A percentile compares a stretch with the other conserved stretches of the same genome.
Conservation (phyloP, 2,888 invertebrate species). For the Baccha elongata region DNA sequence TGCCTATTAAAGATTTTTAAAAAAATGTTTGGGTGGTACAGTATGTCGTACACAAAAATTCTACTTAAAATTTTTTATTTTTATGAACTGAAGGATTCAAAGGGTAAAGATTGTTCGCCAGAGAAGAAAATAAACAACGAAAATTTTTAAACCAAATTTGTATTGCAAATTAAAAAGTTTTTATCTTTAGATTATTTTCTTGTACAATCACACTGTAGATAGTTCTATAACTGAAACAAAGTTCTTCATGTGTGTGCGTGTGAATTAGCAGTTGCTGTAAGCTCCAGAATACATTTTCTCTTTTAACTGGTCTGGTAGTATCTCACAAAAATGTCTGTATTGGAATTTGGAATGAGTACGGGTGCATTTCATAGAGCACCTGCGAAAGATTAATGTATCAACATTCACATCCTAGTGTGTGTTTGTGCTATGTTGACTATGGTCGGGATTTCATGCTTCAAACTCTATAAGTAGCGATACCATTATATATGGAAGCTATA, state of each 20-base stretch:
- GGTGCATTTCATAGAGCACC: conserved; percentile 21
- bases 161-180: too few species aligned
- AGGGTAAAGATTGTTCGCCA: too few species aligned
- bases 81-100: too few species aligned
- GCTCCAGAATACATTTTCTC: conserved; percentile 8
- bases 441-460: conserved; percentile 14
- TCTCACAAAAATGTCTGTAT: background rate
- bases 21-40: too few species aligned
- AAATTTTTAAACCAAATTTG: too few species aligned
- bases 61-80: too few species aligned
- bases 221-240: too few species aligned
- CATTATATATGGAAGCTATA: conserved; percentile 1
- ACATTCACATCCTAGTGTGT: conserved; percentile 23
- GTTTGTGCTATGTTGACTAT: background rate
- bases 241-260: background rate
- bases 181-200: background rate
- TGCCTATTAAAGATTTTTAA: too few species aligned
- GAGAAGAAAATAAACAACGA: too few species aligned
- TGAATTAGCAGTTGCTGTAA: background rate
- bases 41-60: background rate
- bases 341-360: background rate
- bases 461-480: background rate
- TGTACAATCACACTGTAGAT: background rate
- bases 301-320: background rate
- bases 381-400: conserved; percentile 53